Conservation (phyloP, 2,888 invertebrate genomes). For the Serrognathus titanus region DNA sequence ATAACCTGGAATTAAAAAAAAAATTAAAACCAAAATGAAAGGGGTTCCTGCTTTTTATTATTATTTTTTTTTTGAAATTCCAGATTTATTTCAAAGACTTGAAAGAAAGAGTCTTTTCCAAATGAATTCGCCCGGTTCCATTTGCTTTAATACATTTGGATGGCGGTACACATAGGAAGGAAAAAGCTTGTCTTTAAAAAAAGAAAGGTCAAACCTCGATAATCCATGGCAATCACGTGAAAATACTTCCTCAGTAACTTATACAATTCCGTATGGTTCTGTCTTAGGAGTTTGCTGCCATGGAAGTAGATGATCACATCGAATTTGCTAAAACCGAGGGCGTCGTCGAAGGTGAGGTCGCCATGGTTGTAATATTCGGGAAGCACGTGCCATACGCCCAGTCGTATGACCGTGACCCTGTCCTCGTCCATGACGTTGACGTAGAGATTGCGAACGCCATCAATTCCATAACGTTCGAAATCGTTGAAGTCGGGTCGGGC, state of each 20-base stretch:
- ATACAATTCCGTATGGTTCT: slow-evolving; percentile 61
- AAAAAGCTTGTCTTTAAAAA: no score
- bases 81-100: no score
- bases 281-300: slow-evolving; percentile 43
- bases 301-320: slow-evolving; percentile 45
- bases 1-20: slow-evolving; percentile 36
- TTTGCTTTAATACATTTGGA: no score
- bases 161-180: no score
- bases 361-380: slow-evolving; percentile 53
- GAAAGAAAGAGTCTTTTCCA: no score
- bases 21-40: no score
- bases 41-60: no score
- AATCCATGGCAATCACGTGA: slow-evolving; percentile 45
- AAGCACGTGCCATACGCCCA: slow-evolving; percentile 75
- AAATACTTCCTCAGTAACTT: slow-evolving; percentile 60
- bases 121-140: no score
- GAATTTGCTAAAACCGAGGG: slow-evolving; percentile 49
- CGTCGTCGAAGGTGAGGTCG: slow-evolving; percentile 51
- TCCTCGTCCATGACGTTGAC: slow-evolving; percentile 44
- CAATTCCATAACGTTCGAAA: slow-evolving; percentile 44
- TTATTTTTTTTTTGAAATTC: neutral
- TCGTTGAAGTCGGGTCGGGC: slow-evolving; percentile 25
- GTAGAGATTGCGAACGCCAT: slow-evolving; percentile 67
- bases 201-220: slow-evolving; percentile 40
- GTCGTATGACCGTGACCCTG: slow-evolving; percentile 42